Evolutionary conservation across 2,113 vertebrate species (phyloP), one percentile per base, ranked within the genome.

Genomic region (Octodon degus): DNA sequence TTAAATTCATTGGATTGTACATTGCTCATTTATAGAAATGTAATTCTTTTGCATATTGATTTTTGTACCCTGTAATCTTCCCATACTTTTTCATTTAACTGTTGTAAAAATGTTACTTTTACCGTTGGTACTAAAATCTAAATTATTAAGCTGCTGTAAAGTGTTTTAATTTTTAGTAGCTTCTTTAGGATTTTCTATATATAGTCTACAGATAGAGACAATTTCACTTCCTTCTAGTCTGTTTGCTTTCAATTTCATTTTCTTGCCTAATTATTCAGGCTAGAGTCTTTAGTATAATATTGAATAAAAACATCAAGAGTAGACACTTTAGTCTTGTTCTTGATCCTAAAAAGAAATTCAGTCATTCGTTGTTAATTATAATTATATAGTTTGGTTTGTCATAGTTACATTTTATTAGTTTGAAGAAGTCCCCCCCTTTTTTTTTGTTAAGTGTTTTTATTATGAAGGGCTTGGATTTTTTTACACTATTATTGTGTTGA

Each of bases 111-210:
- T 65, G 34, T 76, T 63, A 34, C 27, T n/a, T n/a, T 76, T 60
- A 62, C 20, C 82, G 68, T 65, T 13, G 32, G 84, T 90, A 82
- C 62, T 86, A 81, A 80, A 94, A 86, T 68, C 32, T 77, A 67
- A 60, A 27, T 43, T 87, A n/a, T 79, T 86, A 84, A 93, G 83
- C 12, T 88, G n/a, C 81, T 81, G 12, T 94, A 68, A 72, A 84
- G 67, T 91, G n/a, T 67, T 30, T 43, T 34, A 12, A 60, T 37
- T 92, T 83, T 67, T 91, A 60, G 43, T 85, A 67, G 20, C 34
- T 85, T 40, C 34, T 24, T 95, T 32, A 76, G 47, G 10, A 34
- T 92, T 86, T 95, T 92, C n/a, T 86, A 0, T 53, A 9, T 95
- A 63, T 4, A 40, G 7, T 89, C 58, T 86, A 12, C 11, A 77